Conservation (phyloP, 2,113 vertebrate genomes). For the Anolis sagrei region DNA sequence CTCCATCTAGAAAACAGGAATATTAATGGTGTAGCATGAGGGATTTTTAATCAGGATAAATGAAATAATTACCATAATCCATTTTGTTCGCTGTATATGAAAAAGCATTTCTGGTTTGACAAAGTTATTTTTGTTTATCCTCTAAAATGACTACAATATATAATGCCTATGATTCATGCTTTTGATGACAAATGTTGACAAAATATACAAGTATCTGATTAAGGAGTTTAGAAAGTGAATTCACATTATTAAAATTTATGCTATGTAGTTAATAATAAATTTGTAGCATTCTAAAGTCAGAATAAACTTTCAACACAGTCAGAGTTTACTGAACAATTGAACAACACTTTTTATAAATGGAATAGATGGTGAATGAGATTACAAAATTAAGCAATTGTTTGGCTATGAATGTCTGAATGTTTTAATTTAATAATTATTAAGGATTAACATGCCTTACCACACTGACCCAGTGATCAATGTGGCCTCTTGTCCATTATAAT, state of each 20-base stretch:
- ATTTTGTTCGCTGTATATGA: not conserved
- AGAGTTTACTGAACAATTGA: not conserved
- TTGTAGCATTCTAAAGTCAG: not conserved
- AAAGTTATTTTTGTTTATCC: conserved; percentile 4
- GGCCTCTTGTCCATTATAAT: too few species aligned
- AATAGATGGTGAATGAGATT: not conserved
- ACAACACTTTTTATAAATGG: not conserved
- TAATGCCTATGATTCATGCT: not conserved
- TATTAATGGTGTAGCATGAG: not conserved
- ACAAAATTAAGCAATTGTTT: not conserved
- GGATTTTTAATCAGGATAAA: not conserved
- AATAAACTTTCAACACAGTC: not conserved
- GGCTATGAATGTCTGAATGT: not conserved
- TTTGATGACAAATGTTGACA: conserved; percentile 14
- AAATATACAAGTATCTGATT: not conserved
- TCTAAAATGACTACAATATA: not conserved
- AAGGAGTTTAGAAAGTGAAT: not conserved
- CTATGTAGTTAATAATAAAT: not conserved
- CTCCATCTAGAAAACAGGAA: not conserved
- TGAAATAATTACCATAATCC: conserved; percentile 4
- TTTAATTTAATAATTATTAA: too few species aligned
- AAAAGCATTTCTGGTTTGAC: not conserved
- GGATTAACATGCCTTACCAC: too few species aligned
- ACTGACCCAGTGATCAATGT: too few species aligned
- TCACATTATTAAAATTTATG: not conserved